Evolutionary conservation across 2,113 vertebrate species (phyloP).

Genomic region (Globicephala melas): DNA sequence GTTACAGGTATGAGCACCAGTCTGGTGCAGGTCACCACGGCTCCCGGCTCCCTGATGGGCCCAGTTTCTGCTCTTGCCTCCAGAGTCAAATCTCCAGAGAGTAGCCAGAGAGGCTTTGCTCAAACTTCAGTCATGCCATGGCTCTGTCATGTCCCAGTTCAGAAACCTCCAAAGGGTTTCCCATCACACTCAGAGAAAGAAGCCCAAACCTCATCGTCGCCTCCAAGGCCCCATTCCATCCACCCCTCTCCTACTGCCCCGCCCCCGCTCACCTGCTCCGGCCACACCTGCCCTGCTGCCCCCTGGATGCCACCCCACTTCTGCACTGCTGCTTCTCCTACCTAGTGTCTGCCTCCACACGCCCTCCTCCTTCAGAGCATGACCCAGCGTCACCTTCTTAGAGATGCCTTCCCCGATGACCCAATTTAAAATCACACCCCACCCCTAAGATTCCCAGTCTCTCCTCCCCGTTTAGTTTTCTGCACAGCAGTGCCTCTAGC

Average conservation of each 20-base stretch:
- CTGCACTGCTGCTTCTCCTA: neutral
- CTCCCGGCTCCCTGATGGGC: neutral
- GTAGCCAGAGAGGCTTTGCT: neutral
- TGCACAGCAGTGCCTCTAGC: neutral
- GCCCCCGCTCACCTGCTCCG: no score
- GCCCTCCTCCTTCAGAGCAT: neutral
- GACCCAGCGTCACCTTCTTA: neutral
- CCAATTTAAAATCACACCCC: neutral
- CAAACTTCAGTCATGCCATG: neutral
- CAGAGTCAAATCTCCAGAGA: neutral
- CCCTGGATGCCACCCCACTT: no score
- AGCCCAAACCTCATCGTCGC: neutral
- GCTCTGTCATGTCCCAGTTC: neutral
- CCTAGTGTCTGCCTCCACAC: neutral
- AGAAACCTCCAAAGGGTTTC: neutral
- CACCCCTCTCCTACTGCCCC: no score
- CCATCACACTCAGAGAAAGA: neutral
- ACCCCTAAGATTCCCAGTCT: neutral
- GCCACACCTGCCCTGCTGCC: neutral
- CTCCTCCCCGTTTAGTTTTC: neutral
- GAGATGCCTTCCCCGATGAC: neutral
- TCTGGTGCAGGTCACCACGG: neutral
- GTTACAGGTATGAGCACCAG: neutral
- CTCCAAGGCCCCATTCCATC: neutral
- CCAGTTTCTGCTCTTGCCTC: neutral